Base-by-base conservation (phyloP, 2,888 invertebrate species). In the Drosophila pegasa region DNA sequence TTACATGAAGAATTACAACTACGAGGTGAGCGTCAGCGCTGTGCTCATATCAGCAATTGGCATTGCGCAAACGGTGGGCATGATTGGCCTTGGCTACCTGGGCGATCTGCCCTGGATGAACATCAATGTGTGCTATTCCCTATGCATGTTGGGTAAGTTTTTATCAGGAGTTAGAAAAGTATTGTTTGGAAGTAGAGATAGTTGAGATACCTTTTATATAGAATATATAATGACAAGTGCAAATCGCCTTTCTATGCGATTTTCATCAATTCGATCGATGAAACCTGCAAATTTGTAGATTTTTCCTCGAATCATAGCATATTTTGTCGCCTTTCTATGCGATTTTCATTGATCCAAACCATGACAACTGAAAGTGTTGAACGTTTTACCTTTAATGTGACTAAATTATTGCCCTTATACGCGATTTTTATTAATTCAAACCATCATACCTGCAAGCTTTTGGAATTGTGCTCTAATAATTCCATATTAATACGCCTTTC, bases 51-150 rank as follows among this genome's bases (percentile, higher is more conserved):
- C 98, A 55, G 94, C 96, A 56, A 97, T 98, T 82, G 98, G 98
- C 25, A 94, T 97, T 69, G 96, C 97, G 3, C 98, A 98, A 91
- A 97, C 97, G 16, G 94, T 98, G 86, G 98, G 98, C 80, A 97
- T 97, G 96, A 94, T 97, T 18, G 94, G 95, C 6, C 94, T 97
- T 38, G 98, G 98, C 25, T 97, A 97, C 94, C 94, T 98, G 10
- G 98, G 98, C 1, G 98, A 99, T 92, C 95, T 95, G 86, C 94
- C 96, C 0, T 95, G 95, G 94, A 95, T 97, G 89, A 96, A 97
- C 89, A 95, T 97, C 7, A 95, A 95, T 52, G 94, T 96, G 81
- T 94, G 97, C 9, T 98, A 98, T 92, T 95, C 97, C 0, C 92
- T 94, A 40, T 97, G 97, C 87, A 94, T 97, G 74, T 91, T 96